Percentiles rank a stretch among this genome's conserved stretches.
Evolutionary conservation across 2,113 vertebrate genomes (phyloP).

Genomic region (Calyptommatus sinebrachiatus): DNA sequence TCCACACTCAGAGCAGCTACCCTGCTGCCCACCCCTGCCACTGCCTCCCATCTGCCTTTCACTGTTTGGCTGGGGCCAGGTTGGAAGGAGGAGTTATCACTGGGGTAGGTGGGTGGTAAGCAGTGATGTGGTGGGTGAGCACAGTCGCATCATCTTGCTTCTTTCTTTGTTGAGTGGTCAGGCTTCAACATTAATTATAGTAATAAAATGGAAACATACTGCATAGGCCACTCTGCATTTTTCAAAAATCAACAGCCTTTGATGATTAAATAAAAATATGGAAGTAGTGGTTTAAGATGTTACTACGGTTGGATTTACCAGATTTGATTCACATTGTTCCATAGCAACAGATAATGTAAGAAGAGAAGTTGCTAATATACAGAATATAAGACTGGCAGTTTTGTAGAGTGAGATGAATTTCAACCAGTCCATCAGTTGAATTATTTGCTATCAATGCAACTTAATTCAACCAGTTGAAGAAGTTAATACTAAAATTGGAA

Average conservation of each 20-base stretch:
- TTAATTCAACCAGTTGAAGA: slow-evolving; percentile 38
- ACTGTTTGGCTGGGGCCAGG: too few relatives aligned
- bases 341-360: not conserved
- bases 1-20: too few relatives aligned
- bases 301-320: not conserved
- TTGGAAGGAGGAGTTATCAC: too few relatives aligned
- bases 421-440: slow-evolving; percentile 27
- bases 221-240: not conserved
- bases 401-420: slow-evolving; percentile 43
- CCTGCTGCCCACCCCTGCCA: too few relatives aligned
- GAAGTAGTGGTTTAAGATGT: not conserved
- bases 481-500: slow-evolving; percentile 54
- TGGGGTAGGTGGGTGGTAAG: too few relatives aligned
- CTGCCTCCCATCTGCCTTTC: too few relatives aligned
- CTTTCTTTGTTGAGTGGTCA: too few relatives aligned
- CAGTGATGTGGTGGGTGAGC: too few relatives aligned
- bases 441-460: slow-evolving; percentile 53
- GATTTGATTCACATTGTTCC: not conserved
- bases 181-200: not conserved
- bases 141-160: too few relatives aligned
- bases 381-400: slow-evolving; percentile 34
- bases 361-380: slow-evolving; percentile 42
- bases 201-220: not conserved
- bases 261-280: not conserved
- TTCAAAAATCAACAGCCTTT: not conserved